Percentiles rank a stretch among this genome's conserved stretches.
phyloP scores from a whole-genome alignment of 2,888 invertebrate genomes.

The Agrochola circellaris region DNA sequence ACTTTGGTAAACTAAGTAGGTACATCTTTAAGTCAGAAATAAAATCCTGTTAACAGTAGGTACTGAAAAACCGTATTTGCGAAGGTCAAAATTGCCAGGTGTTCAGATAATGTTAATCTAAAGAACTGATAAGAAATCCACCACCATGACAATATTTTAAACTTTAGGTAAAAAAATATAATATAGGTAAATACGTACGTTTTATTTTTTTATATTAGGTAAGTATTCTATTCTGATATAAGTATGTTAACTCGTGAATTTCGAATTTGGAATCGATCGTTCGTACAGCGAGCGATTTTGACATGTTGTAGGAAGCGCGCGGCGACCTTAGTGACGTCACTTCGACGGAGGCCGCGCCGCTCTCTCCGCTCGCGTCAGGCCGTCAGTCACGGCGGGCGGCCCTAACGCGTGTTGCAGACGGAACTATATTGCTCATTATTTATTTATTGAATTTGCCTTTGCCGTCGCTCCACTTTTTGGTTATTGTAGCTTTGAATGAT shows the following conservation, averaged over 20 bases:
- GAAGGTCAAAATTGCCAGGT: conserved; percentile 10
- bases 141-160: not conserved
- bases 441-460: conserved; percentile 77
- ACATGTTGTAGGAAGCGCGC: conserved; percentile 79
- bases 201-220: not conserved
- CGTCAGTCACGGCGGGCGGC: conserved; percentile 54
- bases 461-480: conserved; percentile 70
- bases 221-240: not conserved
- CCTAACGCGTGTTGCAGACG: conserved; percentile 63
- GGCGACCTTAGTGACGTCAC: conserved; percentile 85
- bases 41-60: not conserved
- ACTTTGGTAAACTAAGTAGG: not conserved
- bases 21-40: not conserved
- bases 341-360: conserved; percentile 76
- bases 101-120: conserved; percentile 19
- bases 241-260: conserved; percentile 21
- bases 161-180: not conserved
- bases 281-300: conserved; percentile 69
- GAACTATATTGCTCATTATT: conserved; percentile 74
- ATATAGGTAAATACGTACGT: too few relatives aligned
- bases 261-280: conserved; percentile 57
- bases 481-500: conserved; percentile 64
- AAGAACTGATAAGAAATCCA: conserved; percentile 9
- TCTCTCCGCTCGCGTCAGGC: conserved; percentile 74
- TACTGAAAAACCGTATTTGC: not conserved